Conservation (phyloP, 2,113 vertebrate species). For the Microcebus lehilahytsara region DNA sequence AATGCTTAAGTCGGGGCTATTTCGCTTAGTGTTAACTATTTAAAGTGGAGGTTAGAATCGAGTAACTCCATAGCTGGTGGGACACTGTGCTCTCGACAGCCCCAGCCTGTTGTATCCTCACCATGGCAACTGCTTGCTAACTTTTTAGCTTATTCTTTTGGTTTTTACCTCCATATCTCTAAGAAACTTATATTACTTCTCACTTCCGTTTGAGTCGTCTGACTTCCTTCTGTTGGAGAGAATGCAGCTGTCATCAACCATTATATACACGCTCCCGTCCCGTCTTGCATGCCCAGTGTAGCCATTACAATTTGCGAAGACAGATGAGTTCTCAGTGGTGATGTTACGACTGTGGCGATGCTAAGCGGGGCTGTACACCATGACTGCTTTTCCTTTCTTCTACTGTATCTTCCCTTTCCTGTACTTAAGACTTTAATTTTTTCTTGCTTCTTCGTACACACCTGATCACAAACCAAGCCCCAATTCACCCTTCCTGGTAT, state of each 20-base stretch:
- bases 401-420: background rate
- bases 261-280: rapidly evolving
- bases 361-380: background rate
- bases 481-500: background rate
- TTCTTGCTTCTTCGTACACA: background rate
- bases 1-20: too few relatives aligned
- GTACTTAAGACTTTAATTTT: background rate
- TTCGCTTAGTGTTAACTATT: background rate
- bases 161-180: background rate
- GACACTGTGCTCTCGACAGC: rapidly evolving
- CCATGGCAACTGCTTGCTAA: background rate
- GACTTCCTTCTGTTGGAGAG: background rate
- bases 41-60: background rate
- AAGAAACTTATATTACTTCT: background rate
- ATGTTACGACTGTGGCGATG: rapidly evolving
- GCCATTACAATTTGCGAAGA: background rate
- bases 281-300: rapidly evolving
- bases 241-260: too few relatives aligned
- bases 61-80: background rate
- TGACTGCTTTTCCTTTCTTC: background rate
- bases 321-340: background rate
- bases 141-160: background rate
- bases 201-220: rapidly evolving
- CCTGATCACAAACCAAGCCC: background rate
- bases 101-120: background rate